Evolutionary conservation across 2,113 vertebrate species (phyloP), one percentile per base, ranked within the genome.

Genomic region (Neolamprologus toae): DNA sequence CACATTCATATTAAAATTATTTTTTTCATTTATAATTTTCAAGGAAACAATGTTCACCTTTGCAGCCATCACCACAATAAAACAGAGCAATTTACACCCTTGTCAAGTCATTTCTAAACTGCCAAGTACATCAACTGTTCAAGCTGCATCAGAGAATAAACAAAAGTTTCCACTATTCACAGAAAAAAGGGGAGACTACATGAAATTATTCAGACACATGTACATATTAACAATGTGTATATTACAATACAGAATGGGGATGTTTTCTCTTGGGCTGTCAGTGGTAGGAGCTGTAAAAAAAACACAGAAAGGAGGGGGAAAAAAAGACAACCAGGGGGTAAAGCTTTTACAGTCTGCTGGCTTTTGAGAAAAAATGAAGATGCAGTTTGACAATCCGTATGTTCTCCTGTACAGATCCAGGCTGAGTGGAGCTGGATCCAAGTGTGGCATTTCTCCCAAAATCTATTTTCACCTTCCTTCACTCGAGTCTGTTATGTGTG

Each of bases 61-160:
- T 90, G 95, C 96, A 97, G 95, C 96, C 45, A 51, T 96, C 96
- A 96, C 94, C 91, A 96, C 95, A 96, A 95, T 91, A 92, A 85
- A 93, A 94, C 91, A 86, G 40, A 91, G 88, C 93, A 93, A 85
- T 87, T 87, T 88, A 87, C 83, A 88, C 23, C 82, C 49, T 28
- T 33, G 63, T 51, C 23, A 42, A 87, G 54, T 92, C 68, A 59
- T 87, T 90, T 71, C 86, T 84, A 89, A 96, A 96, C 90, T 92
- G 92, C 90, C 31, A 14, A 88, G 88, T 87, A 88, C 85, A 85
- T 91, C 89, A 94, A 95, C 92, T 93, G 95, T 92, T 96, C 96
- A 92, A 96, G 95, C 96, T 95, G 95, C 96, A 84, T 86, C 66
- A 90, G 85, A 92, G 86, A 84, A 51, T 80, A 16, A 94, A 93